Base-by-base conservation (phyloP, 2,113 vertebrate species). In the Alosa alosa region DNA sequence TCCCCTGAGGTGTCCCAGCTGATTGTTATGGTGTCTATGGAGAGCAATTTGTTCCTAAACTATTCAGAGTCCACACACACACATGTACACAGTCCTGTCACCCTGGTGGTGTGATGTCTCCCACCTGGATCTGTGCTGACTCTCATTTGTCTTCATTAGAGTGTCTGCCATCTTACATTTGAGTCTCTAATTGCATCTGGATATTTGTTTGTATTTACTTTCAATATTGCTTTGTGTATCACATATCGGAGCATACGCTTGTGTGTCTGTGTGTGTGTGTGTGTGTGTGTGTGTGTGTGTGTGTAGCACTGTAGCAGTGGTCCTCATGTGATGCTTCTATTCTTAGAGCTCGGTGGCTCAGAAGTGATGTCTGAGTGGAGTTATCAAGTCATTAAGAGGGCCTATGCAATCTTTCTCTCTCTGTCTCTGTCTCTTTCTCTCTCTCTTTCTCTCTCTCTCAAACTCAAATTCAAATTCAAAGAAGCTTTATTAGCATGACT, bases 21-120 rank as follows among this genome's bases (percentile, higher is more conserved):
- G 82, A 85, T 85, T 50, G 75, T 44, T 78, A 41, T 85, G 49
- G 52, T 81, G 47, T 81, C 84, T 81, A 64, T 20, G 81, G 68
- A 85, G 25, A 55, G 52, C 15, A 18, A 55, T 55, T 55, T 17
- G 13, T 55, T 13, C 47, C 64, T 81, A 81, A 57, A 81, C 49
- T 84, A 20, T 81, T 78, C 41, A 85, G 57, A 39, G 75, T 36
- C 57, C 47, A 49, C 47, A 49, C 47, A 49, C 52, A 55, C 52
- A 55, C 52, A 55, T 15, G 15, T 13, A 18, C 52, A 55, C 52
- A 55, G 52, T 55, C 52, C 52, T 55, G 22, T 25, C 57, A 64
- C 57, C 57, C 57, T 64, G 22, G 57, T n/a, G 57, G 57, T 64
- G 57, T 25, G 5, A 72, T 72, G 25, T 7, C 25, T 13, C 25